Base-by-base conservation (phyloP, 2,888 invertebrate species). In the Pristionchus fissidentatus region DNA sequence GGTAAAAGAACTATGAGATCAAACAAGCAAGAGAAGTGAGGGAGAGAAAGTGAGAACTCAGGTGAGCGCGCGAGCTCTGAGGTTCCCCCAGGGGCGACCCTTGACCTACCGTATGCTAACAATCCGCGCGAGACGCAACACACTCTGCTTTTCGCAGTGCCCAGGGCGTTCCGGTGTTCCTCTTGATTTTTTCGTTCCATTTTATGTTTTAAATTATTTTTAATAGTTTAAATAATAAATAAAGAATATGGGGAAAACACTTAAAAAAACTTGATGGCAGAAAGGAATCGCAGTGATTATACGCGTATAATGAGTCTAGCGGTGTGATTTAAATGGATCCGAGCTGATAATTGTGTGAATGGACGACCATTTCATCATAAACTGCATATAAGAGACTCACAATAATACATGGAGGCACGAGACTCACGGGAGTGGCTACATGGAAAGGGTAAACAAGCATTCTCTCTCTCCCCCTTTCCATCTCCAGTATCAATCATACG, bases 11-110 rank as follows among this genome's bases (percentile, higher is more conserved):
- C 62, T 43, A 43, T 22, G 46, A 81, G 32, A 70, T 41, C 70
- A 83, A 55, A 83, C 83, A 79, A 49, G 49, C 75, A 52, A 46
- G n/a, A 49, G 13, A 29, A 73, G 26, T n/a, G 75, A 29, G 41
- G 13, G 43, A 73, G 41, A n/a, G 46, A 77, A 19, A 1, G 22
- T 13, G 46, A 22, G 35, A 22, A 60, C 5, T 32, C 26, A 41
- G 43, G 57, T 57, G 79, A 55, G 26, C 3, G 62, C 29, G 1
- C 55, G 7, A 19, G 46, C 60, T 62, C 66, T n/a, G 46, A 29
- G 32, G 49, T 29, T 62, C 55, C n/a, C n/a, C n/a, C n/a, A n/a
- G n/a, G n/a, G 70, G 70, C n/a, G 43, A 32, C 38, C n/a, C 22
- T 22, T n/a, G 79, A 38, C 26, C 13, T 62, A 81, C 80, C 7